Conservation (phyloP, 2,888 invertebrate species). For the Clostera curtula region DNA sequence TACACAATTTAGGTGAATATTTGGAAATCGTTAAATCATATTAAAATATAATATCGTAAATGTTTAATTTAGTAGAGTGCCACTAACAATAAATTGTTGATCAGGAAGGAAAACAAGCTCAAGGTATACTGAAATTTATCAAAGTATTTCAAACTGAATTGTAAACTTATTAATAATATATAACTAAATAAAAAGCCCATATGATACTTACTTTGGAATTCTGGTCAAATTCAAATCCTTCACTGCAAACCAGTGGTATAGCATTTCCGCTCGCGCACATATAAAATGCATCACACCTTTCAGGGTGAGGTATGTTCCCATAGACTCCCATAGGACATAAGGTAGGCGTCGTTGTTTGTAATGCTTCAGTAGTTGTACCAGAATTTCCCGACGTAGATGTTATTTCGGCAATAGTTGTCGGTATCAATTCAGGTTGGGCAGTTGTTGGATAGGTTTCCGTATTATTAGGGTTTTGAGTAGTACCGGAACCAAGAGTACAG, state of each 20-base stretch:
- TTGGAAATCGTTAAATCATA: no score
- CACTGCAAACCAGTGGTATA: conserved; percentile 2
- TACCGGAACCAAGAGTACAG: conserved; percentile 2
- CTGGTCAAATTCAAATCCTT: not conserved
- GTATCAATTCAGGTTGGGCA: not conserved
- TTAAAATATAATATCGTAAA: no score
- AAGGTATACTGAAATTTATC: no score
- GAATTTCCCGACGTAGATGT: not conserved
- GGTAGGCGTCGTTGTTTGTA: not conserved
- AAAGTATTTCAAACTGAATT: no score
- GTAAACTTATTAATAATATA: not conserved
- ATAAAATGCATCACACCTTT: conserved; percentile 1
- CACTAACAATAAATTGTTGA: no score
- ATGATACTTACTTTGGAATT: not conserved
- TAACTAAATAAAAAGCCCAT: not conserved
- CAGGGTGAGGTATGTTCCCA: conserved; percentile 1
- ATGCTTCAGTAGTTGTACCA: not conserved
- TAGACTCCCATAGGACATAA: not conserved
- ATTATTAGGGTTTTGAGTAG: not conserved
- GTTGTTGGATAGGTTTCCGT: not conserved
- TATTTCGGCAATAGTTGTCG: not conserved
- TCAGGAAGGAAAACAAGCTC: no score
- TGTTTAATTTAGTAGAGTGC: no score
- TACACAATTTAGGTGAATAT: not conserved
- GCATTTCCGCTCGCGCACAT: conserved; percentile 10